Evolutionary conservation across 1,140 invertebrate genomes (phyloP), one percentile per base, ranked within the genome.

Genomic region (Diploscapter pachys): DNA sequence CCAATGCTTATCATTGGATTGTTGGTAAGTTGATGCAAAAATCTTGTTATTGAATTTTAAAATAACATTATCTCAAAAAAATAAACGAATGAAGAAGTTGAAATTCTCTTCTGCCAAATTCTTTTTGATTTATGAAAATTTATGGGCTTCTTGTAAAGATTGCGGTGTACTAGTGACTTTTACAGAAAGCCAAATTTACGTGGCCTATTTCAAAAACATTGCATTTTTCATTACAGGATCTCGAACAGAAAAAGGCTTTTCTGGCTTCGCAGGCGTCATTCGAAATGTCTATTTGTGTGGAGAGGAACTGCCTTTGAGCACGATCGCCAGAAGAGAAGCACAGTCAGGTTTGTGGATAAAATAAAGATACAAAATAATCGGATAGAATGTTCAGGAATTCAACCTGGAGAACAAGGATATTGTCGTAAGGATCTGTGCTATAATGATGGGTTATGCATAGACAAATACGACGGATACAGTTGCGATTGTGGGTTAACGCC

Each of bases 401-500:
- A 79, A 68, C n/a, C 77, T 31, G 81, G 82, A 6, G 77, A 77
- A n/a, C 74, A 73, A 9, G 81, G 83, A n/a, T 79, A 78, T 66
- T 83, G 82, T 72, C 61, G 72, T 56, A 57, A 65, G 3, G 78
- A 77, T 76, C 72, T 63, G 48, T 84, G 83, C 63, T 56, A 59
- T 13, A 84, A 84, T 69, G 78, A 63, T 50, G 83, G 82, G 9
- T 65, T 71, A 5, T 84, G 83, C 71, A 70, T 81, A 4, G 83
- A 84, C 48, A 71, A 83, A 50, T 84, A 84, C 71, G 83, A 86
- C 75, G 74, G 63, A 61, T 85, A 78, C 63, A 66, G 63, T 54
- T 84, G 83, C 71, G 86, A 84, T 70, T 84, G 83, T 67, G 81
- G 78, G 13, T 52, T 73, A 61, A 86, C 83, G 59, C 84, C 83